Percentiles rank a stretch among this genome's conserved stretches.
These are phyloP conservation scores for Brachionus sp. DNA, from an alignment of 1,140 invertebrate species.

Conservation along the genomic window DNA sequence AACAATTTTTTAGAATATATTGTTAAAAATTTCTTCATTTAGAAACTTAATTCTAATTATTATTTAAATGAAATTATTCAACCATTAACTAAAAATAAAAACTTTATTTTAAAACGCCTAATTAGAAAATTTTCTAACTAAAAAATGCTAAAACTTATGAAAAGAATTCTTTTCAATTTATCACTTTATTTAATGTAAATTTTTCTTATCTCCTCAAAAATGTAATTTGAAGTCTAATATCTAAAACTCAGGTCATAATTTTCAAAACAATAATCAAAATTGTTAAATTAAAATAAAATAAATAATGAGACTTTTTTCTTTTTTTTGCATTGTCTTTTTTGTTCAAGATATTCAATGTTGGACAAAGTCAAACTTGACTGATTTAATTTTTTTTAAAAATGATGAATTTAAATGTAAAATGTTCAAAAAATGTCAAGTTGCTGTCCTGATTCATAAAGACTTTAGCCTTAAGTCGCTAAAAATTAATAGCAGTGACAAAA, in stretches of 20 bases:
- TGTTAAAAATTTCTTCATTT: too few species aligned
- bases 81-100: not conserved
- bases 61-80: not conserved
- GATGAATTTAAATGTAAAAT: constrained; percentile 18
- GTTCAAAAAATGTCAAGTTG: not conserved
- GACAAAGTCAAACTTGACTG: not conserved
- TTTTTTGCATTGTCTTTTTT: not conserved
- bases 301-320: not conserved
- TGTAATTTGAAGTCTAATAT: not conserved
- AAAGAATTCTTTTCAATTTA: not conserved
- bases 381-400: not conserved
- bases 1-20: too few species aligned
- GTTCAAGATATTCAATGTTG: not conserved
- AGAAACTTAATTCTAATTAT: too few species aligned
- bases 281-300: not conserved
- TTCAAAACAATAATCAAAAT: not conserved
- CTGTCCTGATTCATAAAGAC: not conserved
- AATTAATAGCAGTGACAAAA: not conserved
- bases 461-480: not conserved
- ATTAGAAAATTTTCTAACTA: not conserved
- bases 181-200: not conserved
- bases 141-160: not conserved
- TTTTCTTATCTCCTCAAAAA: not conserved
- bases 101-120: too few species aligned
- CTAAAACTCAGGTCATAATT: not conserved